Conservation (phyloP, 2,113 vertebrate species). For the Lepus americanus region DNA sequence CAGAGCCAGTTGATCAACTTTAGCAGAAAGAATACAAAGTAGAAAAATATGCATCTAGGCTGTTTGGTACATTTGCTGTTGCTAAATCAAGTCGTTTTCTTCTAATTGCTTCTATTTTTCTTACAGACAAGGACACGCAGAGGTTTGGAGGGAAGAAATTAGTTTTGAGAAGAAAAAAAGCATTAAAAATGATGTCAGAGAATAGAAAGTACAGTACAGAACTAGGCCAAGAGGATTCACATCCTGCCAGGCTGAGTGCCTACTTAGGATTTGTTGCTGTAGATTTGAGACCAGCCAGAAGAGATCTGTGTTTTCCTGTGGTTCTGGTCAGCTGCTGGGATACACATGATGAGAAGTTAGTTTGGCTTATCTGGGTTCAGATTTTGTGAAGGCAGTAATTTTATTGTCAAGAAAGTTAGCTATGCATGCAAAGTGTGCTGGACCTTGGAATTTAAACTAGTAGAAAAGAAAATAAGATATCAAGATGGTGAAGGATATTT, state of each 20-base stretch:
- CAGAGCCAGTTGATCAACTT: background rate
- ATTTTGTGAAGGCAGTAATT: background rate
- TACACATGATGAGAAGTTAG: background rate
- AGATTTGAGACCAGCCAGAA: background rate
- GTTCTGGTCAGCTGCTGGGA: background rate
- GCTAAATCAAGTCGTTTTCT: background rate
- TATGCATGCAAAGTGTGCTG: background rate
- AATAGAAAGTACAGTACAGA: background rate
- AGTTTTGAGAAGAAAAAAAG: background rate
- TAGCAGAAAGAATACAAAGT: background rate
- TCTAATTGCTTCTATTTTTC: background rate
- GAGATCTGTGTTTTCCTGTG: background rate
- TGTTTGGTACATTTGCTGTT: background rate
- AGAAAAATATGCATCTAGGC: background rate
- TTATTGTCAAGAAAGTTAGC: background rate
- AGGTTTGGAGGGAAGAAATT: background rate
- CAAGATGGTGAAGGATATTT: background rate
- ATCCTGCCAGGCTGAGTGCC: background rate
- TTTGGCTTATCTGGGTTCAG: background rate
- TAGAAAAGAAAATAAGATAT: background rate
- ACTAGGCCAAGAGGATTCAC: background rate
- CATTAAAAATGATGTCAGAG: background rate
- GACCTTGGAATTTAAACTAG: background rate
- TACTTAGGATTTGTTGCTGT: background rate
- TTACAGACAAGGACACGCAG: background rate